These are phyloP conservation scores for Pecten maximus DNA, from an alignment of 2,888 invertebrate genomes.

Conservation along the genomic window DNA sequence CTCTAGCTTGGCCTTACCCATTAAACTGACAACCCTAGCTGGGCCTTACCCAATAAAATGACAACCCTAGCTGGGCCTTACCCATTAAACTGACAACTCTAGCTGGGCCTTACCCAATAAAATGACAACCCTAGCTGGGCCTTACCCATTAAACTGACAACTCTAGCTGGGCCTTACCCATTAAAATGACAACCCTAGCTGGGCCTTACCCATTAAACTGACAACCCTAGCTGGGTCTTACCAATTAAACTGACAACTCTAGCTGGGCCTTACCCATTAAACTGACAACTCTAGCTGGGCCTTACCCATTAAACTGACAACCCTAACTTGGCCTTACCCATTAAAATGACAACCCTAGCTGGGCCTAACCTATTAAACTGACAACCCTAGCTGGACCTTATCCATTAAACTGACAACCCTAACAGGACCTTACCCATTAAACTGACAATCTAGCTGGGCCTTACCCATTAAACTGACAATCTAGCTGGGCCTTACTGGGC, in stretches of 20 bases:
- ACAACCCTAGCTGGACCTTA: too few relatives aligned
- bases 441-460: too few relatives aligned
- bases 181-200: not conserved
- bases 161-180: not conserved
- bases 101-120: not conserved
- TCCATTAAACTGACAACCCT: not conserved
- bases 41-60: too few relatives aligned
- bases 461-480: too few relatives aligned
- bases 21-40: too few relatives aligned
- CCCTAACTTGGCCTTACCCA: not conserved
- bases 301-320: not conserved
- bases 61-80: too few relatives aligned
- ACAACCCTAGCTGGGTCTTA: not conserved
- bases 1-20: too few relatives aligned
- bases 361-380: not conserved
- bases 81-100: not conserved
- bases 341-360: not conserved
- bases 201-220: not conserved
- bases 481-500: too few relatives aligned
- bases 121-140: not conserved
- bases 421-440: not conserved
- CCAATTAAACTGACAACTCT: not conserved
- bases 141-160: not conserved
- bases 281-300: not conserved
- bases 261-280: not conserved